Percentiles rank a stretch among this genome's conserved stretches.
phyloP scores from a whole-genome alignment of 2,797 vertebrate species.

The Uromys caudimaculatus region DNA sequence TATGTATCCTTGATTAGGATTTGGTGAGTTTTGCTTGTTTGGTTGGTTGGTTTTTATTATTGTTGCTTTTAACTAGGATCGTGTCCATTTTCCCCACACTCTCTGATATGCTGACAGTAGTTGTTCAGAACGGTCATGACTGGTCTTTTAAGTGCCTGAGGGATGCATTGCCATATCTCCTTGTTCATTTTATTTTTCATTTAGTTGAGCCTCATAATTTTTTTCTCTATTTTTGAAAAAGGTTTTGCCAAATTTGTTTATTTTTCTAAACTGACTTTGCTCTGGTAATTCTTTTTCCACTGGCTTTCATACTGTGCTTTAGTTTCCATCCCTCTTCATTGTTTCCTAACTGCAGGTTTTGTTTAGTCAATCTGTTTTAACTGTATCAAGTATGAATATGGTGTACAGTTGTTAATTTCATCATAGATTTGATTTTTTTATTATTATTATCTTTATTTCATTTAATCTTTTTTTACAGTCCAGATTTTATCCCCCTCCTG shows the following conservation, averaged over 20 bases:
- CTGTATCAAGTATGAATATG: not conserved
- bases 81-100: not conserved
- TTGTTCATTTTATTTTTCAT: not conserved
- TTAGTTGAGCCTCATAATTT: not conserved
- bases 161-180: not conserved
- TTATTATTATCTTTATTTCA: no score
- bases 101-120: not conserved
- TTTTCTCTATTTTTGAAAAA: not conserved
- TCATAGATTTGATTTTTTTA: not conserved
- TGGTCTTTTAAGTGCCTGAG: not conserved
- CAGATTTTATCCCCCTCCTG: no score
- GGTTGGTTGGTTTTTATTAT: not conserved
- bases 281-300: not conserved
- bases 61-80: not conserved
- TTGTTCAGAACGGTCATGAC: not conserved
- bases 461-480: no score
- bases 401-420: not conserved
- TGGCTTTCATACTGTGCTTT: not conserved
- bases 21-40: not conserved
- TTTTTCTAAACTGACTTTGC: not conserved
- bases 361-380: not conserved
- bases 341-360: not conserved
- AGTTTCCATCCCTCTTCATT: not conserved
- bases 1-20: not conserved
- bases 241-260: not conserved